Evolutionary conservation across 2,113 vertebrate genomes (phyloP).

Genomic region (Hyla sarda): DNA sequence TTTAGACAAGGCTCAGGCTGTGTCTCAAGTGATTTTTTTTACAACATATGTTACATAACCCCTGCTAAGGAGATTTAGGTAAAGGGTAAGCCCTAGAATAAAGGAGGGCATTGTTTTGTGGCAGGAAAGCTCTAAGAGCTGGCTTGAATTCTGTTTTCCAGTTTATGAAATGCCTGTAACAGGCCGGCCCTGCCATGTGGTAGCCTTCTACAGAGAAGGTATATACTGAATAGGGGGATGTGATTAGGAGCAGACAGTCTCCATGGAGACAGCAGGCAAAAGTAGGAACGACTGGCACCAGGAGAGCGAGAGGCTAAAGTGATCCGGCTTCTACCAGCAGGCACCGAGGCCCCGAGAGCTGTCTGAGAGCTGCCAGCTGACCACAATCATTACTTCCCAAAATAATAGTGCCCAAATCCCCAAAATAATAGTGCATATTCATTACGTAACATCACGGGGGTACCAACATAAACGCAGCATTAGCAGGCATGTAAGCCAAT

Average conservation of each 20-base stretch:
- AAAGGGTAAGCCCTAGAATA: constrained; percentile 31
- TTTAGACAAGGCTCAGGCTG: constrained; percentile 1
- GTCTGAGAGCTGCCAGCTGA: neutral
- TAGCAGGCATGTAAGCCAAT: no score
- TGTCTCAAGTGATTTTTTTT: constrained; percentile 9
- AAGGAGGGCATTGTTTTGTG: constrained; percentile 46
- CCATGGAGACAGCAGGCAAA: constrained; percentile 48
- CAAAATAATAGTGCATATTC: neutral
- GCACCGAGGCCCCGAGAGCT: no score
- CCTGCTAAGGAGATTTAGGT: constrained; percentile 50
- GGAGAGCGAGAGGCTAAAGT: neutral
- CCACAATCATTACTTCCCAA: neutral
- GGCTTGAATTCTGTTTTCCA: constrained; percentile 38
- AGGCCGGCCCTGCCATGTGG: constrained; percentile 44
- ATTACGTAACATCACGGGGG: neutral
- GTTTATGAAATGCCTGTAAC: constrained; percentile 51
- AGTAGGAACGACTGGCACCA: constrained; percentile 46
- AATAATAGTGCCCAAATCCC: no score
- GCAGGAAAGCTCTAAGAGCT: constrained; percentile 23
- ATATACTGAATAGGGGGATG: constrained; percentile 1
- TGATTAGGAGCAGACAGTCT: constrained; percentile 49
- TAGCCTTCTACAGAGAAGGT: constrained; percentile 33
- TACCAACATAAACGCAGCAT: neutral
- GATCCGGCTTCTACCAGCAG: neutral
- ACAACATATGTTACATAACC: constrained; percentile 30